Evolutionary conservation across 2,888 invertebrate species (phyloP).

Genomic region (Papilio demoleus): DNA sequence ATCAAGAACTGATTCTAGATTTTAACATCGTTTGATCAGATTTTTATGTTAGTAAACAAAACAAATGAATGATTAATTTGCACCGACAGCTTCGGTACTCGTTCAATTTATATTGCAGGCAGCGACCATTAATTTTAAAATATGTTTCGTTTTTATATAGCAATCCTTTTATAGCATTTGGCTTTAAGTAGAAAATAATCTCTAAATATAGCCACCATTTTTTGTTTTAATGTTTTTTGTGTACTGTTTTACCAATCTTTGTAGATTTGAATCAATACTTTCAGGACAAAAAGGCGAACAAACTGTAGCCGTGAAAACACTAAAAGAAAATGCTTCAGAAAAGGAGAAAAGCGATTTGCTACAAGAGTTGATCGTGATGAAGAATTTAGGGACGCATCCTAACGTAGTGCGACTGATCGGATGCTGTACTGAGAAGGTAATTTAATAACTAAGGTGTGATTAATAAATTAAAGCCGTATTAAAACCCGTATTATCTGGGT

Average conservation of each 20-base stretch:
- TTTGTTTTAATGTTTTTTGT: background rate
- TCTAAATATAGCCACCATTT: background rate
- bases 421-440: conserved; percentile 92
- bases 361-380: conserved; percentile 95
- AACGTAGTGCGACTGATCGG: conserved; percentile 95
- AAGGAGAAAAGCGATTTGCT: conserved; percentile 93
- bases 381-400: conserved; percentile 93
- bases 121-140: conserved; percentile 9
- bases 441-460: no score
- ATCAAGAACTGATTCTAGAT: background rate
- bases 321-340: conserved; percentile 96
- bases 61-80: background rate
- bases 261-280: conserved; percentile 36
- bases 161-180: no score
- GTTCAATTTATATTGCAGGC: conserved; percentile 11
- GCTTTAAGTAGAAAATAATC: background rate
- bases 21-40: conserved; percentile 1
- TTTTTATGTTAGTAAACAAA: background rate
- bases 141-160: background rate
- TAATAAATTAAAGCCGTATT: no score
- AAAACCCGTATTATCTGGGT: no score
- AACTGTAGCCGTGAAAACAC: conserved; percentile 96
- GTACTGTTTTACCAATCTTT: background rate
- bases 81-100: background rate
- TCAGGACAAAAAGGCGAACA: conserved; percentile 88